Conservation (phyloP, 2,797 vertebrate genomes). For the Helostoma temminkii region DNA sequence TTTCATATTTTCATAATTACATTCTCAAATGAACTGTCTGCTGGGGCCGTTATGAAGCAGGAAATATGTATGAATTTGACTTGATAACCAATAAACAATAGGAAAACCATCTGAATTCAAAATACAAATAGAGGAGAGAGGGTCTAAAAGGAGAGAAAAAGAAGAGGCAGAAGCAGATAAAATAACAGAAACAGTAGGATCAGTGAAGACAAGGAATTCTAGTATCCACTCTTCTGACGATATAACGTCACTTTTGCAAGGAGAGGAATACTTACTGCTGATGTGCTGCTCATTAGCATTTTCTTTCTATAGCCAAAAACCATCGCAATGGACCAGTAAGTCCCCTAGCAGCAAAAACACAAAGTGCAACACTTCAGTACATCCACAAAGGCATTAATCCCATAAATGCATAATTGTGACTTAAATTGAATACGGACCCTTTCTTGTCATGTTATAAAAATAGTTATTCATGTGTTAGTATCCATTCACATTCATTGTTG, state of each 20-base stretch:
- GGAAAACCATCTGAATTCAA: conserved; percentile 31
- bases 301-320: conserved; percentile 38
- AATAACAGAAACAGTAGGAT: conserved; percentile 32
- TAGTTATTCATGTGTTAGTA: too few relatives aligned
- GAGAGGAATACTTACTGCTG: conserved; percentile 11
- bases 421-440: not conserved
- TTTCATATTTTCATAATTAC: conserved; percentile 46
- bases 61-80: conserved; percentile 61
- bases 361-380: conserved; percentile 9
- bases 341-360: conserved; percentile 6
- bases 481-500: too few relatives aligned
- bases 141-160: not conserved
- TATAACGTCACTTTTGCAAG: conserved; percentile 37
- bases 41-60: conserved; percentile 44
- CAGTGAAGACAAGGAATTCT: conserved; percentile 39
- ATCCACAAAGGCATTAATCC: not conserved
- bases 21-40: conserved; percentile 46
- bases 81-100: conserved; percentile 56
- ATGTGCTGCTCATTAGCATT: conserved; percentile 53
- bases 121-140: conserved; percentile 15
- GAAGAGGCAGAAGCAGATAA: not conserved
- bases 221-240: conserved; percentile 42
- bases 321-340: conserved; percentile 27
- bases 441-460: too few relatives aligned
- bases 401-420: not conserved